phyloP scores from a whole-genome alignment of 2,888 invertebrate species.

The Agriopis aurantiaria region DNA sequence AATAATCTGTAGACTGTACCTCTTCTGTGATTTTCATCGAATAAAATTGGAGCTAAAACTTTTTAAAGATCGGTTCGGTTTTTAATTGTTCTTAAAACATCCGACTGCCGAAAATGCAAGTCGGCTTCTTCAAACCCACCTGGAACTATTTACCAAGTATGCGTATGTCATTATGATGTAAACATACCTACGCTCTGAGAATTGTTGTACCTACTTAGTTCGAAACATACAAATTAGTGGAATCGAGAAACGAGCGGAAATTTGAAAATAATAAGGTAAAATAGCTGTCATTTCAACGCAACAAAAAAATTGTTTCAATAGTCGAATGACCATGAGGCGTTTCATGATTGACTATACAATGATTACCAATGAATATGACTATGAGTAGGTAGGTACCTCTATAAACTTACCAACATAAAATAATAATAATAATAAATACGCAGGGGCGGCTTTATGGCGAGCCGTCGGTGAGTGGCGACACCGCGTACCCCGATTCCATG shows the following conservation, averaged over 20 bases:
- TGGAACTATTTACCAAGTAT: background rate
- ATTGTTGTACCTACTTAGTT: background rate
- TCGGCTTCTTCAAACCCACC: background rate
- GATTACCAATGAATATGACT: no score
- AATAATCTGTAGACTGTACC: no score
- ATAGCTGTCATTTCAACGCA: conserved; percentile 23
- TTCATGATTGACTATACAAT: background rate
- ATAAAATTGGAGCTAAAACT: no score
- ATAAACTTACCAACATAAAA: no score
- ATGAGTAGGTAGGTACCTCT: no score
- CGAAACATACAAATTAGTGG: conserved; percentile 7
- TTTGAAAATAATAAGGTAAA: conserved; percentile 30
- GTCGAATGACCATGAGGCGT: conserved; percentile 14
- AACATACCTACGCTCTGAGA: background rate
- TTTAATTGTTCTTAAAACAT: no score
- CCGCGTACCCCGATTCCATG: no score
- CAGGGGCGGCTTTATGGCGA: no score
- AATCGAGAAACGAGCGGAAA: conserved; percentile 24
- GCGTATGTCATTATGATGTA: background rate
- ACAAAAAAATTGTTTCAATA: conserved; percentile 21
- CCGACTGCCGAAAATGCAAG: background rate
- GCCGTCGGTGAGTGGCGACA: no score
- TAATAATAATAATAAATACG: no score
- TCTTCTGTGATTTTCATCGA: no score
- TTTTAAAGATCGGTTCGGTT: no score